Evolutionary conservation across 2,797 vertebrate species (phyloP).

Genomic region (Pagetopsis macropterus): DNA sequence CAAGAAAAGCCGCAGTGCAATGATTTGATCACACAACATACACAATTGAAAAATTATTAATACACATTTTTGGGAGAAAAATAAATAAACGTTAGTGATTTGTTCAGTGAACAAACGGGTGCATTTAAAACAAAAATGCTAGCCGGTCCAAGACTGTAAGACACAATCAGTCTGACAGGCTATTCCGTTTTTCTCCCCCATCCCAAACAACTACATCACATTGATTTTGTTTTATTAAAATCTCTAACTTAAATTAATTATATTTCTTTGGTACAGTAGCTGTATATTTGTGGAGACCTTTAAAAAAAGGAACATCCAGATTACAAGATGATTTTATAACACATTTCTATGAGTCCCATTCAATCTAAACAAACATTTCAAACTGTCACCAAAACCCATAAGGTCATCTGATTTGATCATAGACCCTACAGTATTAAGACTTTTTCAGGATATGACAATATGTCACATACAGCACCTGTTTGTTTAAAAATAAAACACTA

Average conservation of each 20-base stretch:
- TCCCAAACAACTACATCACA: conserved; percentile 33
- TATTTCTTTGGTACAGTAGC: conserved; percentile 81
- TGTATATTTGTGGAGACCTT: conserved; percentile 75
- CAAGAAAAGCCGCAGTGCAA: conserved; percentile 39
- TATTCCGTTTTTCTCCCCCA: conserved; percentile 13
- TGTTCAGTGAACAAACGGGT: conserved; percentile 14
- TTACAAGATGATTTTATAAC: conserved; percentile 24
- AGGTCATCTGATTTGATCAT: conserved; percentile 27
- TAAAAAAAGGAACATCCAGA: conserved; percentile 59
- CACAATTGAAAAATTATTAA: conserved; percentile 15
- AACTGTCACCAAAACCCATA: conserved; percentile 35
- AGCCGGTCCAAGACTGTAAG: neutral
- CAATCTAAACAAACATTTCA: conserved; percentile 39
- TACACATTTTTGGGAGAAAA: conserved; percentile 2
- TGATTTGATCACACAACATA: conserved; percentile 26
- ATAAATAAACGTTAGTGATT: conserved; percentile 4
- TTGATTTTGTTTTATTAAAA: neutral
- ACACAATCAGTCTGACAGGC: conserved; percentile 22
- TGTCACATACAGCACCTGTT: conserved; percentile 71
- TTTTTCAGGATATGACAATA: conserved; percentile 75
- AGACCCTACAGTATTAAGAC: conserved; percentile 20
- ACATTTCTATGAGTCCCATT: conserved; percentile 30
- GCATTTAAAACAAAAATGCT: conserved; percentile 18
- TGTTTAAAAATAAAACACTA: conserved; percentile 55
- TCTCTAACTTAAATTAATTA: conserved; percentile 21